A percentile compares a stretch with the other conserved stretches of the same genome.
Conservation (phyloP, 2,113 vertebrate species). For the Melozone crissalis region DNA sequence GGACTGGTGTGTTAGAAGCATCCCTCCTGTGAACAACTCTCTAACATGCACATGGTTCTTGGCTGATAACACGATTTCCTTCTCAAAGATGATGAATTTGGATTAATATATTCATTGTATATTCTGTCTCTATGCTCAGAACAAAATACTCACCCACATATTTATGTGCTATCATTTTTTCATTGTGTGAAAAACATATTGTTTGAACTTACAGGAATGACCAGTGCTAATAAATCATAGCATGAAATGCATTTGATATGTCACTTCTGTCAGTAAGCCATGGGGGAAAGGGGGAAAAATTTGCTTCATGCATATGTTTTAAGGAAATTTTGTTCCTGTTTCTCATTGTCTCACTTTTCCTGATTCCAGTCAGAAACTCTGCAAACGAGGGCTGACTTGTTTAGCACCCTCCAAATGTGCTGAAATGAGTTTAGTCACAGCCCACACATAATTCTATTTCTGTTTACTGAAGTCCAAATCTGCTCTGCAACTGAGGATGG, state of each 20-base stretch:
- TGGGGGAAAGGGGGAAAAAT: neutral
- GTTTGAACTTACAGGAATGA: neutral
- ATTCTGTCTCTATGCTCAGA: neutral
- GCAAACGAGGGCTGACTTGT: conserved; percentile 7
- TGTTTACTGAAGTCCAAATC: conserved; percentile 1
- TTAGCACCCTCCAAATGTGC: conserved; percentile 45
- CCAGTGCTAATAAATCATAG: neutral
- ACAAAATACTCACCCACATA: neutral
- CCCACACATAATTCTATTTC: conserved; percentile 41
- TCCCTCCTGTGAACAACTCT: neutral
- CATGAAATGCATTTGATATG: neutral
- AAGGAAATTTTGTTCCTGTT: conserved; percentile 34
- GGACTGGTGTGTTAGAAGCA: neutral
- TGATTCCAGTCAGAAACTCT: neutral
- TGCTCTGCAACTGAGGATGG: neutral
- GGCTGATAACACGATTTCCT: neutral
- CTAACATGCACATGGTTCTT: neutral
- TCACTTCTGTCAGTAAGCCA: neutral
- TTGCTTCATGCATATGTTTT: neutral
- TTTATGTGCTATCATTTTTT: neutral
- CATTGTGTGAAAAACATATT: neutral
- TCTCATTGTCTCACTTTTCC: conserved; percentile 17
- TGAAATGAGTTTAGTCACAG: conserved; percentile 36
- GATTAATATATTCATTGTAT: neutral
- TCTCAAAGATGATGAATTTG: neutral